phyloP scores from a whole-genome alignment of 1,140 invertebrate species.

The Plutomurus gul region DNA sequence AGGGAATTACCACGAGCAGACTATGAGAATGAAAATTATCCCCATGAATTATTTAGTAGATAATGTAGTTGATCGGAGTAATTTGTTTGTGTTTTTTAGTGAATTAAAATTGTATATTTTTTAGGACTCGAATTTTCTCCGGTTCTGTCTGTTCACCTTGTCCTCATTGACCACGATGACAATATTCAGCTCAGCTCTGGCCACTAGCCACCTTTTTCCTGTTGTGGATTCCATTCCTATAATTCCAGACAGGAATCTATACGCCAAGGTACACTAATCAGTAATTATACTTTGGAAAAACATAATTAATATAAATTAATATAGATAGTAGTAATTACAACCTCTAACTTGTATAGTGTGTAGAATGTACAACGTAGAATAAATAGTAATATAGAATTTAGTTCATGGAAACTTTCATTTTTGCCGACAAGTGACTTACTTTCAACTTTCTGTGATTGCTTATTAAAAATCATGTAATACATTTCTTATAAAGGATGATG shows the following conservation, averaged over 20 bases:
- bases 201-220: slow-evolving; percentile 41
- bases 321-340: neutral
- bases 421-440: too few relatives aligned
- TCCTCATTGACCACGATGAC: slow-evolving; percentile 44
- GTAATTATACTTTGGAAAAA: neutral
- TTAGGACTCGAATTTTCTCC: slow-evolving; percentile 48
- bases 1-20: too few relatives aligned
- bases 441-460: neutral
- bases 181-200: slow-evolving; percentile 47
- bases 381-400: too few relatives aligned
- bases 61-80: too few relatives aligned
- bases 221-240: slow-evolving; percentile 37
- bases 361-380: too few relatives aligned
- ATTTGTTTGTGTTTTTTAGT: neutral
- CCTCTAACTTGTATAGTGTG: neutral
- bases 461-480: neutral
- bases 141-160: slow-evolving; percentile 37
- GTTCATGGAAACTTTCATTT: too few relatives aligned
- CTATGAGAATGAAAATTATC: too few relatives aligned
- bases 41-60: too few relatives aligned
- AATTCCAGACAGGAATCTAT: slow-evolving; percentile 48
- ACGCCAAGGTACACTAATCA: slow-evolving; percentile 39
- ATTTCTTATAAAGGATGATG: neutral
- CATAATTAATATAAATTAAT: neutral
- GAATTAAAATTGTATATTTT: neutral